Evolutionary conservation across 2,797 vertebrate species (phyloP).

Genomic region (Chelonia mydas): DNA sequence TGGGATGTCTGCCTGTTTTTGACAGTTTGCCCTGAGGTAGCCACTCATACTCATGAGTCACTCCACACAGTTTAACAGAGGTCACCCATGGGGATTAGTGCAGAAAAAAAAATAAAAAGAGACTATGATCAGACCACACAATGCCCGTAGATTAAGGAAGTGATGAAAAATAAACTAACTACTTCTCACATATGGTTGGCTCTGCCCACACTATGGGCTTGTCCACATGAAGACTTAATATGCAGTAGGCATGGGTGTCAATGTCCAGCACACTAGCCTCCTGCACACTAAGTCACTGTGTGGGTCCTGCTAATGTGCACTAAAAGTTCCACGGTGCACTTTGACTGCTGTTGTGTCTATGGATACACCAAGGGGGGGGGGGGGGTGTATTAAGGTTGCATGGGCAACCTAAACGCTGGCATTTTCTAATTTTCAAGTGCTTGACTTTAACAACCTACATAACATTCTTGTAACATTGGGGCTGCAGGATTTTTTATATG

Average conservation of each 20-base stretch:
- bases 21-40: background rate
- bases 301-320: background rate
- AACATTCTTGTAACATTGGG: background rate
- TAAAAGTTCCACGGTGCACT: background rate
- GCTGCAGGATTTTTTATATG: background rate
- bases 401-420: background rate
- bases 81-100: background rate
- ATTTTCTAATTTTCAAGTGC: background rate
- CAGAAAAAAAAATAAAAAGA: background rate
- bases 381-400: background rate
- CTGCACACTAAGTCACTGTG: background rate
- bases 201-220: background rate
- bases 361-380: background rate
- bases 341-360: background rate
- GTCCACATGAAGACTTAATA: background rate
- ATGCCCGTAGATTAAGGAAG: background rate
- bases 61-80: background rate
- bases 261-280: background rate
- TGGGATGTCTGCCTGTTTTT: background rate
- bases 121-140: too few species aligned
- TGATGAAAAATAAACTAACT: background rate
- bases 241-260: background rate
- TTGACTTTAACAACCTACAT: background rate
- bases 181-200: background rate
- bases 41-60: background rate